Conservation (phyloP, 2,888 invertebrate genomes). For the Colostygia pectinataria region DNA sequence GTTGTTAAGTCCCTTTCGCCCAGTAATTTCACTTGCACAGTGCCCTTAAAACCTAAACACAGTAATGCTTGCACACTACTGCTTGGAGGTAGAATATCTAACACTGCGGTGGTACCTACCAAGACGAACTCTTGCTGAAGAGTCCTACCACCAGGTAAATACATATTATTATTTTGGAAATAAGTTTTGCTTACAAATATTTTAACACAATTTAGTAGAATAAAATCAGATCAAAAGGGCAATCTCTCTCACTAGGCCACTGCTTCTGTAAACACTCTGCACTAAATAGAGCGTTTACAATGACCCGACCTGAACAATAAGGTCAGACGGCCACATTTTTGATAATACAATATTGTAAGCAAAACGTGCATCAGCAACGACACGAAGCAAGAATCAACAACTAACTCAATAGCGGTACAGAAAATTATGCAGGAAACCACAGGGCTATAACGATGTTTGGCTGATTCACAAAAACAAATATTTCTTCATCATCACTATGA, state of each 20-base stretch:
- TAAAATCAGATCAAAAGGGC: not conserved
- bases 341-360: conserved; percentile 51
- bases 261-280: conserved; percentile 21
- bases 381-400: conserved; percentile 52
- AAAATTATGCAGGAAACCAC: conserved; percentile 11
- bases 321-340: conserved; percentile 24
- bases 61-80: no score
- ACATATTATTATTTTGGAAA: not conserved
- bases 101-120: no score
- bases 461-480: no score
- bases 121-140: no score
- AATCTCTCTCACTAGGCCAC: not conserved
- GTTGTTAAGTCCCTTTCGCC: no score
- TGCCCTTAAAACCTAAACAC: no score
- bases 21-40: no score
- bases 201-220: not conserved
- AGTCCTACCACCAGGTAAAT: no score
- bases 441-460: not conserved
- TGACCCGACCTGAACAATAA: conserved; percentile 52
- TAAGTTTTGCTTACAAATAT: not conserved
- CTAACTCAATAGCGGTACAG: conserved; percentile 68
- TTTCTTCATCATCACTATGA: no score
- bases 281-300: conserved; percentile 63
- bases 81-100: no score
- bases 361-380: conserved; percentile 61